Percentiles rank a stretch among this genome's conserved stretches.
Conservation (phyloP, 2,113 vertebrate species). For the Nanger granti region DNA sequence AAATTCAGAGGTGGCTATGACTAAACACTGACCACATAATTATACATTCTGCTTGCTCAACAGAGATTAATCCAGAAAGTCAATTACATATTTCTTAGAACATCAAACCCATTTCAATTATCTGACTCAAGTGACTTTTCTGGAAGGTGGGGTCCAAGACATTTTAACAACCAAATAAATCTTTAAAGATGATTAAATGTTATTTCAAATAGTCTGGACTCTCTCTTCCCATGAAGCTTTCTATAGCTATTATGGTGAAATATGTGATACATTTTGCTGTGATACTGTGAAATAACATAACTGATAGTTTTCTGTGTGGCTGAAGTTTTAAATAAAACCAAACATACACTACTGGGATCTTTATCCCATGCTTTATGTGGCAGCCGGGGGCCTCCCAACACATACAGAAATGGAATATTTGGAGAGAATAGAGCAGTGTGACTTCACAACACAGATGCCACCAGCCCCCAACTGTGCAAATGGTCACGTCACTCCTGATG, state of each 20-base stretch:
- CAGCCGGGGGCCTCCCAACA: neutral
- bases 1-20: neutral
- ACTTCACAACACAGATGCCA: neutral
- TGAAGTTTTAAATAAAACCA: slow-evolving; percentile 16
- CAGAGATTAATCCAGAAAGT: neutral
- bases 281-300: neutral
- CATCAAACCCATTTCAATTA: neutral
- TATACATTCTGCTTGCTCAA: neutral
- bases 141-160: slow-evolving; percentile 24
- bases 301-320: neutral
- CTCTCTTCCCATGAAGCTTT: neutral
- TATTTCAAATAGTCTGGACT: neutral
- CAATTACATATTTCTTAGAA: slow-evolving; percentile 24
- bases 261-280: neutral
- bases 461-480: neutral
- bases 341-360: neutral
- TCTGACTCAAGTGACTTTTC: slow-evolving; percentile 19
- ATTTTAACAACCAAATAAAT: slow-evolving; percentile 31
- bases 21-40: neutral
- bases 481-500: rapidly evolving
- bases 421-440: neutral
- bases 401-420: neutral
- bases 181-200: slow-evolving; percentile 17
- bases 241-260: neutral
- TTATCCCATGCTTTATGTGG: neutral